phyloP scores from a whole-genome alignment of 2,888 invertebrate genomes.

The Rosalia funebris region DNA sequence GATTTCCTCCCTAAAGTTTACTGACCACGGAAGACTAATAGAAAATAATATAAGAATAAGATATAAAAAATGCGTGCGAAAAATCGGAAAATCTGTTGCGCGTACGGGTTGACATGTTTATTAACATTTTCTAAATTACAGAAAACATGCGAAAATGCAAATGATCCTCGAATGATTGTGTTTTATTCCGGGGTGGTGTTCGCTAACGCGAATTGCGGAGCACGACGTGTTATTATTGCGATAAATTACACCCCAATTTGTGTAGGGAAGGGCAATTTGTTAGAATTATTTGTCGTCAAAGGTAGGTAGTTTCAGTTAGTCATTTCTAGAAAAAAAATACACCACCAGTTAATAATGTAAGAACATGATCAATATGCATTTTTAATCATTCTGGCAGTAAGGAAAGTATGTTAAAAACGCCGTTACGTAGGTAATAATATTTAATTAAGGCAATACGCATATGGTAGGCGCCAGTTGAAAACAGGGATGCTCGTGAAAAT shows the following conservation, averaged over 20 bases:
- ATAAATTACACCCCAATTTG: constrained; percentile 12
- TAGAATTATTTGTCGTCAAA: constrained; percentile 8
- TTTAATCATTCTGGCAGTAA: background rate
- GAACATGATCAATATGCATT: background rate
- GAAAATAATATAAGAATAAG: no score
- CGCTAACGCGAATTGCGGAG: constrained; percentile 4
- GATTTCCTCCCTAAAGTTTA: no score
- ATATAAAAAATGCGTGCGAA: no score
- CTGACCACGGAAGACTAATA: no score
- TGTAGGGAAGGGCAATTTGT: constrained; percentile 3
- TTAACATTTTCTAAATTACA: constrained; percentile 15
- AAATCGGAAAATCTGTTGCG: constrained; percentile 8
- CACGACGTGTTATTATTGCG: background rate
- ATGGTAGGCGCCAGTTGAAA: background rate
- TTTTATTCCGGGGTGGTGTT: background rate
- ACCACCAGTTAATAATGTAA: background rate
- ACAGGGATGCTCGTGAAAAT: background rate
- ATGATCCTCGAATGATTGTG: constrained; percentile 6
- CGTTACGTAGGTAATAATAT: background rate
- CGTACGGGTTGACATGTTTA: constrained; percentile 1
- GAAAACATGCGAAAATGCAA: constrained; percentile 17
- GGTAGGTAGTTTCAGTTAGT: constrained; percentile 14
- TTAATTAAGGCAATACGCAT: background rate
- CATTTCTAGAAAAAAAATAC: constrained; percentile 1
- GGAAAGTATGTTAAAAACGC: background rate